These are phyloP conservation scores for Trachops cirrhosus DNA, from an alignment of 2,797 vertebrate species.

Conservation along the genomic window DNA sequence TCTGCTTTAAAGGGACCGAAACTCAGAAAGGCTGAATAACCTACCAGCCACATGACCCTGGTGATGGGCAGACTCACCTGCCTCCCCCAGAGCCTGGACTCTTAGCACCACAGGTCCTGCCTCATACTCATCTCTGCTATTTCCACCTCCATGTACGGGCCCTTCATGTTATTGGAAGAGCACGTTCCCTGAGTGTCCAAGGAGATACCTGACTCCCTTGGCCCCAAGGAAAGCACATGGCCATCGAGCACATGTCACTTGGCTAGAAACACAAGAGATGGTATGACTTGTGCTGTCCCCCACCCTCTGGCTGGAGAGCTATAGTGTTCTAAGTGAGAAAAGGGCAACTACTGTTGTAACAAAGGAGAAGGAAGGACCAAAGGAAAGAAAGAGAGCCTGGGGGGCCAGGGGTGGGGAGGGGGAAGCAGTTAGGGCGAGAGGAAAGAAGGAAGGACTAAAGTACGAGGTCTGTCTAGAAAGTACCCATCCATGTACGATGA, in stretches of 20 bases:
- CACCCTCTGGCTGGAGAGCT: background rate
- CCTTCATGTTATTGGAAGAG: background rate
- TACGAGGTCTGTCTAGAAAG: too few relatives aligned
- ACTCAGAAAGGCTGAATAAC: background rate
- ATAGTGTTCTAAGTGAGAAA: background rate
- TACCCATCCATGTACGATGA: too few relatives aligned
- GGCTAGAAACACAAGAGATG: background rate
- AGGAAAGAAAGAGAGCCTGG: background rate
- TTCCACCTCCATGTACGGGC: background rate
- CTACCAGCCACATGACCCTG: background rate
- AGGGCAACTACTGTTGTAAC: background rate
- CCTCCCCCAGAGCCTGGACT: background rate
- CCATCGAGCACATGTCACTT: background rate
- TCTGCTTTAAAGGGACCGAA: background rate
- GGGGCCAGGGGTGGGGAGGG: too few relatives aligned
- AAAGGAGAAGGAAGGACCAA: background rate
- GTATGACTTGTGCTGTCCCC: background rate
- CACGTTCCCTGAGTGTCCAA: background rate
- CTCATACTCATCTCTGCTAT: background rate
- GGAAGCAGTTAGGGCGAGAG: background rate
- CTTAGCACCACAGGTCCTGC: background rate
- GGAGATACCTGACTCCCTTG: accelerated
- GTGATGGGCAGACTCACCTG: background rate
- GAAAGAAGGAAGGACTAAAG: background rate
- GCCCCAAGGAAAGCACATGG: background rate